Percentiles rank a stretch among this genome's conserved stretches.
phyloP scores from a whole-genome alignment of 2,113 vertebrate genomes.

The Micronycteris hirsuta region DNA sequence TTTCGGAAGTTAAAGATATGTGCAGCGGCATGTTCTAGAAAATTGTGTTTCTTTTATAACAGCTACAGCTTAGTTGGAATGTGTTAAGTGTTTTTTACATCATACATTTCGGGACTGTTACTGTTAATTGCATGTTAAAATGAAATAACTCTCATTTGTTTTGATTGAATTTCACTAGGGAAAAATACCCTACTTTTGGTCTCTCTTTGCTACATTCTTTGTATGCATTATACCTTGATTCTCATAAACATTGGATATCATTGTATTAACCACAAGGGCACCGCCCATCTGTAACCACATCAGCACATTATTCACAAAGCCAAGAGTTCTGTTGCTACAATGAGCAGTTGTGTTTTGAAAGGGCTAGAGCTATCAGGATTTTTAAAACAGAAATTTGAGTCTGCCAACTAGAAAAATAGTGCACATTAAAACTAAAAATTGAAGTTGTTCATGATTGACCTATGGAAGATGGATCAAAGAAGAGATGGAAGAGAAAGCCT shows the following conservation, averaged over 20 bases:
- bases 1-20: slow-evolving; percentile 51
- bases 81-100: slow-evolving; percentile 30
- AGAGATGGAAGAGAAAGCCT: slow-evolving; percentile 65
- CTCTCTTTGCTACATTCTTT: slow-evolving; percentile 47
- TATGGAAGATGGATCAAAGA: slow-evolving; percentile 63
- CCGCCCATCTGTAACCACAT: slow-evolving; percentile 27
- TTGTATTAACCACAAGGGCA: slow-evolving; percentile 1
- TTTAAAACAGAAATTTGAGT: slow-evolving; percentile 14
- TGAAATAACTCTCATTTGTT: slow-evolving; percentile 54
- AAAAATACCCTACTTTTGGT: slow-evolving; percentile 21
- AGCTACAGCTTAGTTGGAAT: slow-evolving; percentile 47
- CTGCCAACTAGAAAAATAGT: slow-evolving; percentile 34
- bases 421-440: slow-evolving; percentile 44
- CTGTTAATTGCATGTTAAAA: slow-evolving; percentile 65
- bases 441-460: slow-evolving; percentile 45
- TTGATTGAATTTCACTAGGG: slow-evolving; percentile 53
- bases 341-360: slow-evolving; percentile 45
- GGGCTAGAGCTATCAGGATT: slow-evolving; percentile 25
- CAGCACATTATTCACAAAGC: slow-evolving; percentile 46
- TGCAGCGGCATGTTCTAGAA: slow-evolving; percentile 42
- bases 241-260: slow-evolving; percentile 47
- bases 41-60: slow-evolving; percentile 38
- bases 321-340: slow-evolving; percentile 25
- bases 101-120: slow-evolving; percentile 24
- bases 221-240: slow-evolving; percentile 41